Evolutionary conservation across 2,113 vertebrate genomes (phyloP), one percentile per base, ranked within the genome.

Genomic region (Grus americana): DNA sequence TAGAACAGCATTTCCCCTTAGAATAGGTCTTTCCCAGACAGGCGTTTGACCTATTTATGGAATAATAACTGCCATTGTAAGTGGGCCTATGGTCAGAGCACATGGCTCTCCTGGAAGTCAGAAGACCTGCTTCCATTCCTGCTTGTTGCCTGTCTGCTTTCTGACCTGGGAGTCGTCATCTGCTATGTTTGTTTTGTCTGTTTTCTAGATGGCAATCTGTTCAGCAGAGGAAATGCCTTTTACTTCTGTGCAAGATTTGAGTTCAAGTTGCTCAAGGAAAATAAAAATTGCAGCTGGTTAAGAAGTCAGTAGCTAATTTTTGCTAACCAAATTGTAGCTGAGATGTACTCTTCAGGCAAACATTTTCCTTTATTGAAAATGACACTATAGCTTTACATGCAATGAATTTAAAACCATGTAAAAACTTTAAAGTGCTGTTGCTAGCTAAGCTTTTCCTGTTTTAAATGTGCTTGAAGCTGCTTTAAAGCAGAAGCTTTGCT

Each of bases 1-100:
- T 40, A 55, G 47, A 66, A 10, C 1, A 6, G 23, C 4, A 4
- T 18, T 75, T 68, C 12, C 24, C 36, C 9, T 18, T 50, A n/a
- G 49, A 9, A 7, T 0, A 21, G 19, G 8, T 17, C 65, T 78
- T 63, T 26, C 21, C 40, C 27, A 26, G 32, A 9, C 9, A 40
- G 59, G 5, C 2, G 0, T 61, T 54, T 10, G 30, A 4, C 22
- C 63, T 50, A 46, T 21, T 30, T 3, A 1, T 79, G 38, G 54
- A 16, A 1, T 12, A 3, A 5, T 1, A 4, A 2, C 24, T 46
- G 11, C 42, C 4, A 0, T 3, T n/a, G 1, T 17, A 7, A 8
- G 19, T 3, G 19, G 34, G 11, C 42, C 7, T 14, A 8, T 30
- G 36, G 44, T 62, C 34, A 46, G 26, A 72, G 55, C 34, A 10